A percentile compares a stretch with the other conserved stretches of the same genome.
Evolutionary conservation across 2,797 vertebrate genomes (phyloP).

Genomic region (Anniella stebbinsi): DNA sequence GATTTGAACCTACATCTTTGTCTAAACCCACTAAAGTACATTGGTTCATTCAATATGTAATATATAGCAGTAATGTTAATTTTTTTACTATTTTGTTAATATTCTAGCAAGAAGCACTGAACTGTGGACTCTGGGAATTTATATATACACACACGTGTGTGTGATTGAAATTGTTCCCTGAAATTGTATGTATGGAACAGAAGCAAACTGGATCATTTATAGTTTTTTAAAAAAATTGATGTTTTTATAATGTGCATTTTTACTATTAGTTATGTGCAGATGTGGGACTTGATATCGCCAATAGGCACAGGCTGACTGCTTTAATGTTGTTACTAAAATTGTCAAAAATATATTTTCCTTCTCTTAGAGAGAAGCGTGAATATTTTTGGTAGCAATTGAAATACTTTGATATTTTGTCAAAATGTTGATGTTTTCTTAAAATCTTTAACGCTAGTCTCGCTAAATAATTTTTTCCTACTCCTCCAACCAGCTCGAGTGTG

Average conservation of each 20-base stretch:
- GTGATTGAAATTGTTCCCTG: background rate
- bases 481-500: constrained; percentile 13
- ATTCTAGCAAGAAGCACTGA: background rate
- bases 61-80: background rate
- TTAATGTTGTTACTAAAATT: constrained; percentile 29
- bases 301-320: constrained; percentile 2
- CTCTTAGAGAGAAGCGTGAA: background rate
- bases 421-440: constrained; percentile 43
- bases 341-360: constrained; percentile 6
- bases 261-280: background rate
- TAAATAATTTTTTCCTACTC: constrained; percentile 6
- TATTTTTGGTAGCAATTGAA: constrained; percentile 34
- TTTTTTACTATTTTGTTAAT: constrained; percentile 3
- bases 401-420: constrained; percentile 41
- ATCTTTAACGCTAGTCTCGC: background rate
- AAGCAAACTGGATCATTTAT: background rate
- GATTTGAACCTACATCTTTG: background rate
- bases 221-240: background rate
- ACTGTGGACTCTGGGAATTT: too few species aligned
- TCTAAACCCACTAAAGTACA: background rate
- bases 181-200: background rate
- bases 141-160: background rate
- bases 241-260: background rate
- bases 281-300: background rate
- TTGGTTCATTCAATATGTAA: background rate